Conservation (phyloP, 2,797 vertebrate species). For the Arvicola amphibius region DNA sequence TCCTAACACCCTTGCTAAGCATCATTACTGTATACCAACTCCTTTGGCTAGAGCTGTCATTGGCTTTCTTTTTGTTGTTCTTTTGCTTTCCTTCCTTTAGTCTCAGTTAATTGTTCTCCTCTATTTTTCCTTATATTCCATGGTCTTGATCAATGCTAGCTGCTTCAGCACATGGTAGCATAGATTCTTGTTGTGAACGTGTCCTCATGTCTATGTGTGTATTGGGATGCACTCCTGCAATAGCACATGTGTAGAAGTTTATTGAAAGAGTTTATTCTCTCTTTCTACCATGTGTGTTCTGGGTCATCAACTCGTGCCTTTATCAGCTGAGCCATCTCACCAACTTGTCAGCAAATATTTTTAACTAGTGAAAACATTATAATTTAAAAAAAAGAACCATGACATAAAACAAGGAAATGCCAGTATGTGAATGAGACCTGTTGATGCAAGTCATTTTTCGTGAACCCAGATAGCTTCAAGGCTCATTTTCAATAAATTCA, state of each 20-base stretch:
- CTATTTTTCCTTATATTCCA: background rate
- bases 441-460: background rate
- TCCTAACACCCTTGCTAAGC: background rate
- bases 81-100: background rate
- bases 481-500: background rate
- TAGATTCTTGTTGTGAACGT: background rate
- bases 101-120: background rate
- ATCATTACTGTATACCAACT: background rate
- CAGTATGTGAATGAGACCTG: background rate
- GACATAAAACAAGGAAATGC: background rate
- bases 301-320: background rate
- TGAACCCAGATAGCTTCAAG: background rate
- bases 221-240: accelerated
- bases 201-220: background rate
- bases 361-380: background rate
- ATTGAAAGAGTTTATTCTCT: background rate
- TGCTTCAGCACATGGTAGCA: background rate
- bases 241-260: background rate
- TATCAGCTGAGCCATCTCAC: background rate
- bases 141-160: background rate
- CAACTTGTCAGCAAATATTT: background rate
- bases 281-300: background rate
- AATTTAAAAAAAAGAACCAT: background rate
- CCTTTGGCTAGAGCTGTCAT: background rate
- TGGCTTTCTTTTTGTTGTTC: background rate